Percentiles rank a stretch among this genome's conserved stretches.
Conservation (phyloP, 2,888 invertebrate species). For the Aphodius granarius region DNA sequence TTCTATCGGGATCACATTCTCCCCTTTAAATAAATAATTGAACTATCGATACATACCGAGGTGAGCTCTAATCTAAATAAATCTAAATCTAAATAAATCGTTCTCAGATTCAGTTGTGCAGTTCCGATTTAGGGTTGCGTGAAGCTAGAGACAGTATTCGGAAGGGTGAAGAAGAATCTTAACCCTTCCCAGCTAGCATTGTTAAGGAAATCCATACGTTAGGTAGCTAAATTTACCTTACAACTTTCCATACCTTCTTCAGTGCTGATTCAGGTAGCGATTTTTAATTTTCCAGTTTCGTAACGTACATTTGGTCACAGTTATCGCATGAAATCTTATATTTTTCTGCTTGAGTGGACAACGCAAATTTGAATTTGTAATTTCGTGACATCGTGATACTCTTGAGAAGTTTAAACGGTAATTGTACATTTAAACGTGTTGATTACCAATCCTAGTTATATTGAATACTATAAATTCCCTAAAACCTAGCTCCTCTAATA, state of each 20-base stretch:
- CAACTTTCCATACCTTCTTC: background rate
- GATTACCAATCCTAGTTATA: background rate
- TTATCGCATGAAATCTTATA: background rate
- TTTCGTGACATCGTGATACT: background rate
- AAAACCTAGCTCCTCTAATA: no score
- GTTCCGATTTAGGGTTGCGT: background rate
- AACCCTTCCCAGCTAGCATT: background rate
- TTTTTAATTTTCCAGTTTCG: background rate
- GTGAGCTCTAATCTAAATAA: constrained; percentile 9
- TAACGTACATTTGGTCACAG: background rate
- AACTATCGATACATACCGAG: constrained; percentile 6
- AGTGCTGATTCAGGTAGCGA: background rate
- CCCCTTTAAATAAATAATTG: background rate
- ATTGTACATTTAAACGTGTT: background rate
- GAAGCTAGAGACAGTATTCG: background rate
- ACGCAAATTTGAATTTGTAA: background rate
- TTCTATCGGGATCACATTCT: background rate
- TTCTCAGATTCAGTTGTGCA: constrained; percentile 3
- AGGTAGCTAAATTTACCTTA: background rate
- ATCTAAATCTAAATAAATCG: constrained; percentile 14
- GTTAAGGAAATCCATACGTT: background rate
- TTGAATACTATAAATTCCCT: no score
- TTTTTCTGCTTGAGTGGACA: background rate
- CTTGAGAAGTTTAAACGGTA: background rate
- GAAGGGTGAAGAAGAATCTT: background rate